Evolutionary conservation across 2,113 vertebrate species (phyloP).

Genomic region (Strix aluco): DNA sequence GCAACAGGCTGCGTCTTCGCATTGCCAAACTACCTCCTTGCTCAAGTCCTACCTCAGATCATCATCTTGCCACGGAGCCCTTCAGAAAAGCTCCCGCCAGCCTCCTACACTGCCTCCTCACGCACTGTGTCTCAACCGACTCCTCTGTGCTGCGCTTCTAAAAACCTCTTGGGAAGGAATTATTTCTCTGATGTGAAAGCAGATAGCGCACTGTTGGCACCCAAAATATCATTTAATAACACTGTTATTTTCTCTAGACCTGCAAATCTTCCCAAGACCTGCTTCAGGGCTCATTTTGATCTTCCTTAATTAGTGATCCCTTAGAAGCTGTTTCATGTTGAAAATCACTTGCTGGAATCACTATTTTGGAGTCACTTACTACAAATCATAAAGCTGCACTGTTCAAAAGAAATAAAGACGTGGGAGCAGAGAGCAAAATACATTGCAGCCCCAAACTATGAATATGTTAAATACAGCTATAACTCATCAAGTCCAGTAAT

Average conservation of each 20-base stretch:
- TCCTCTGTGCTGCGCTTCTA: not conserved
- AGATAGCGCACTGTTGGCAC: not conserved
- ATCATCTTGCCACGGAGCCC: not conserved
- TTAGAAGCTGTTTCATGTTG: slow-evolving; percentile 3
- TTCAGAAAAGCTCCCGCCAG: not conserved
- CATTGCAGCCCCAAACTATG: not conserved
- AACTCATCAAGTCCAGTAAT: not conserved
- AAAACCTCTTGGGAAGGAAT: not conserved
- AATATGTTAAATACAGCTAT: not conserved
- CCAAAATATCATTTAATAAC: not conserved
- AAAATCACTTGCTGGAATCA: not conserved
- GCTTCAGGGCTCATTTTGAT: slow-evolving; percentile 35
- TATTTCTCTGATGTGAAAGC: not conserved
- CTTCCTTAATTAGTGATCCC: slow-evolving; percentile 19
- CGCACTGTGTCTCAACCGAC: not conserved
- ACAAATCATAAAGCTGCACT: not conserved
- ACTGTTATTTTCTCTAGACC: not conserved
- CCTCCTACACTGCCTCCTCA: not conserved
- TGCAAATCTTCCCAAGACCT: not conserved
- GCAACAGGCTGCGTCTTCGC: not conserved
- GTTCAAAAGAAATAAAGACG: not conserved
- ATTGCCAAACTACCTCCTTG: not conserved
- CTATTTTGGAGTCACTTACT: not conserved
- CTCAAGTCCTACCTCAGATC: not conserved
- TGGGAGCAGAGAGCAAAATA: not conserved